phyloP scores from a whole-genome alignment of 2,113 vertebrate species.

The Uria aalge region DNA sequence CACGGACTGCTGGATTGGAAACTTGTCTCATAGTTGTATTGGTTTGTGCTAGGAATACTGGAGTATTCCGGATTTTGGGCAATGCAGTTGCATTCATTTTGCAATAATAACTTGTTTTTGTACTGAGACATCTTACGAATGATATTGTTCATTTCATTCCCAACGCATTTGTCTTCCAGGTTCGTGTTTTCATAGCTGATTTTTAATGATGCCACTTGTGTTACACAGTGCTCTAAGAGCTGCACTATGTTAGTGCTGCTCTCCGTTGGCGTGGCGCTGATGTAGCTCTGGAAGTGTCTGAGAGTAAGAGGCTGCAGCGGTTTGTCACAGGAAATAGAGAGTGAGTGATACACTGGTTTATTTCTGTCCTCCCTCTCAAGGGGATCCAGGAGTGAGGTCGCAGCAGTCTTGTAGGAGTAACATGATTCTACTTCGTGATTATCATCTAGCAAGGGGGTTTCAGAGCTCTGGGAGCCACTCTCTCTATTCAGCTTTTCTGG shows the following conservation, averaged over 20 bases:
- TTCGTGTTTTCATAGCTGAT: slow-evolving; percentile 52
- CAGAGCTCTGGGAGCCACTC: background rate
- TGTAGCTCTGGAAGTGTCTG: slow-evolving; percentile 27
- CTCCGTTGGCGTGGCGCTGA: slow-evolving; percentile 42
- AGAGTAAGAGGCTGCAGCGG: background rate
- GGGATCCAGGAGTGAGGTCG: slow-evolving; percentile 53
- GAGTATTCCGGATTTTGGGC: background rate
- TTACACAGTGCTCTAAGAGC: slow-evolving; percentile 68
- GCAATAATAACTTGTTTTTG: slow-evolving; percentile 23
- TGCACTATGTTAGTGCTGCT: slow-evolving; percentile 62
- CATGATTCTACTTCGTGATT: slow-evolving; percentile 69
- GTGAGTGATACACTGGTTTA: background rate
- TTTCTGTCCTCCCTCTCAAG: slow-evolving; percentile 28
- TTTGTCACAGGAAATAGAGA: slow-evolving; percentile 40
- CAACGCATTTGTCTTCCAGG: background rate
- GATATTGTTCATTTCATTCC: slow-evolving; percentile 20
- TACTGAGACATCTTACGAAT: slow-evolving; percentile 16
- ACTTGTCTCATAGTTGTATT: background rate
- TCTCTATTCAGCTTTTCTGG: background rate
- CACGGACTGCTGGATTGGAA: background rate
- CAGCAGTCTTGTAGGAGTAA: slow-evolving; percentile 70
- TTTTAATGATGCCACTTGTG: slow-evolving; percentile 74
- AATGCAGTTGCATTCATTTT: slow-evolving; percentile 23
- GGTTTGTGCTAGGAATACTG: background rate
- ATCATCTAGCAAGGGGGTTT: slow-evolving; percentile 47